These are phyloP conservation scores for Potorous gilbertii DNA, from an alignment of 2,797 vertebrate species.

Conservation along the genomic window DNA sequence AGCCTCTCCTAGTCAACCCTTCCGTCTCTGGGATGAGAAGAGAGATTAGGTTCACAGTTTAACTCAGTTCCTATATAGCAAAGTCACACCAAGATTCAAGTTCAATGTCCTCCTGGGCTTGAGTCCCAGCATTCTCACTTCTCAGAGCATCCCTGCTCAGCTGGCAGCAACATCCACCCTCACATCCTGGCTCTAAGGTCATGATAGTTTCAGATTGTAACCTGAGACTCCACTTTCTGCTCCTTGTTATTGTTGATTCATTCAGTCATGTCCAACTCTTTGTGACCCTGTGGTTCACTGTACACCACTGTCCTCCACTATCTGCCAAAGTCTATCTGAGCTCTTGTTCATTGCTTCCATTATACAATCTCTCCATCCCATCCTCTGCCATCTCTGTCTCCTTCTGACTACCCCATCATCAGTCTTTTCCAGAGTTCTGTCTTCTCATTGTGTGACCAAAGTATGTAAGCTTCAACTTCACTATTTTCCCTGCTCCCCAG, in stretches of 20 bases:
- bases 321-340: background rate
- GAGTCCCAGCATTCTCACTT: background rate
- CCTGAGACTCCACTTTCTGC: background rate
- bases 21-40: background rate
- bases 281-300: background rate
- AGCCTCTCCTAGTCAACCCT: background rate
- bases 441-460: background rate
- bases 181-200: background rate
- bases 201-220: background rate
- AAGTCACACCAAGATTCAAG: background rate
- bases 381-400: background rate
- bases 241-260: background rate
- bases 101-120: background rate
- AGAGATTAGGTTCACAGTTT: background rate
- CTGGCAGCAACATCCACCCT: background rate
- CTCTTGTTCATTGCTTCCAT: background rate
- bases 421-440: background rate
- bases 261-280: background rate
- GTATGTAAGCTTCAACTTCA: background rate
- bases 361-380: background rate
- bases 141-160: background rate
- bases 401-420: background rate
- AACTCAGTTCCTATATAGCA: background rate
- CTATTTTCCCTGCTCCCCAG: background rate
- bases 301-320: background rate